phyloP scores from a whole-genome alignment of 2,888 invertebrate species.

The Piscicola geometra region DNA sequence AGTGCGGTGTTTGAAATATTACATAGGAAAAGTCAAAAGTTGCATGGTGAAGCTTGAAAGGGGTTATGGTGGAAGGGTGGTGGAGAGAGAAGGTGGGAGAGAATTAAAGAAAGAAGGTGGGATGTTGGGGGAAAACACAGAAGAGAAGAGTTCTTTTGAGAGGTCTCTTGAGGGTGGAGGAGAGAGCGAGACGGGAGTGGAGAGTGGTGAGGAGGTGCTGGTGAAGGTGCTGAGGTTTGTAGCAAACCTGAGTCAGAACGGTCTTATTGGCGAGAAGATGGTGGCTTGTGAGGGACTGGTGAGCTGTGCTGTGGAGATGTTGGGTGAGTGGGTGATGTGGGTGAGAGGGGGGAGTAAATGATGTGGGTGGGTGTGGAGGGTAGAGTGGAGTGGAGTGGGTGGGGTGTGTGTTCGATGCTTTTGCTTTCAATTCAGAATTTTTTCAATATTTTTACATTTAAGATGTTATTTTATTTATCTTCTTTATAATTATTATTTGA shows the following conservation, averaged over 20 bases:
- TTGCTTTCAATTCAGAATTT: background rate
- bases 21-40: too few species aligned
- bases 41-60: too few species aligned
- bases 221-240: slow-evolving; percentile 25
- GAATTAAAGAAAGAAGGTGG: too few species aligned
- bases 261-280: background rate
- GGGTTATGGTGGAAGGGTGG: background rate
- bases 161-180: too few species aligned
- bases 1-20: too few species aligned
- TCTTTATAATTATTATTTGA: background rate
- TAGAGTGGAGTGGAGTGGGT: background rate
- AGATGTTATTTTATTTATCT: slow-evolving; percentile 2
- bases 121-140: too few species aligned
- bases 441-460: background rate
- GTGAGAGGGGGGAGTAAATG: too few species aligned
- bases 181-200: background rate
- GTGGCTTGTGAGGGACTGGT: background rate
- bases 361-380: background rate
- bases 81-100: too few species aligned
- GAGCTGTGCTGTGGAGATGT: too few species aligned
- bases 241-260: slow-evolving; percentile 14
- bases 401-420: too few species aligned
- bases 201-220: background rate
- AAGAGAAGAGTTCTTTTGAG: too few species aligned
- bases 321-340: too few species aligned